phyloP scores from a whole-genome alignment of 2,797 vertebrate species.

The Sebastes vulpes region DNA sequence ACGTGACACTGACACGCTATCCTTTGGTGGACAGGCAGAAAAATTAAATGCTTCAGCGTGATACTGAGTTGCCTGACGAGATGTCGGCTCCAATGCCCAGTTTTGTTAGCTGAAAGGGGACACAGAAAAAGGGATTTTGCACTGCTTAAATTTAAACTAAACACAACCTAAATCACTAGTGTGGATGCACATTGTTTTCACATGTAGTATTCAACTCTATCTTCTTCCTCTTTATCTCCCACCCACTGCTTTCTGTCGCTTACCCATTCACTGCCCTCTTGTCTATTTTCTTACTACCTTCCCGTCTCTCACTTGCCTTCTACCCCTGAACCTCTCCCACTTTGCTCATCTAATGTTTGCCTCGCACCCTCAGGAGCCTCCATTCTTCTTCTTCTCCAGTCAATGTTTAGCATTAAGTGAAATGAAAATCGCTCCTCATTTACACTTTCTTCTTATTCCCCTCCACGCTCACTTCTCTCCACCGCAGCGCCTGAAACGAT shows the following conservation, averaged over 20 bases:
- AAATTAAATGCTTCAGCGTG: no score
- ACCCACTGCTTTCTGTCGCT: not conserved
- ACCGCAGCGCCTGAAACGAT: slow-evolving; percentile 68
- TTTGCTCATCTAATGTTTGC: not conserved
- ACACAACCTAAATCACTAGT: not conserved
- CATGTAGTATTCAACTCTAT: not conserved
- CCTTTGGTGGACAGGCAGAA: no score
- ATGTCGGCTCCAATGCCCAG: not conserved
- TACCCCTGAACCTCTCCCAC: not conserved
- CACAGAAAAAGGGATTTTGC: not conserved
- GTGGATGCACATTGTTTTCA: not conserved
- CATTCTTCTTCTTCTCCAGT: not conserved
- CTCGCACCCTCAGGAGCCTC: slow-evolving; percentile 3
- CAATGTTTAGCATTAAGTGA: not conserved
- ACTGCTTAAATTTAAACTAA: not conserved
- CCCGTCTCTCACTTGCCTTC: not conserved
- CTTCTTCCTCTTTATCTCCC: not conserved
- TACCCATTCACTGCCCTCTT: not conserved
- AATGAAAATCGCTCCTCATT: not conserved
- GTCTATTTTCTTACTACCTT: not conserved
- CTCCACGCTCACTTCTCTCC: not conserved
- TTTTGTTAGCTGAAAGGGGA: not conserved
- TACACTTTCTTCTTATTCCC: not conserved
- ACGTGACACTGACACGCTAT: no score
- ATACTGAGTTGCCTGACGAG: not conserved